phyloP scores from a whole-genome alignment of 2,888 invertebrate species.

The Glomeris marginata region DNA sequence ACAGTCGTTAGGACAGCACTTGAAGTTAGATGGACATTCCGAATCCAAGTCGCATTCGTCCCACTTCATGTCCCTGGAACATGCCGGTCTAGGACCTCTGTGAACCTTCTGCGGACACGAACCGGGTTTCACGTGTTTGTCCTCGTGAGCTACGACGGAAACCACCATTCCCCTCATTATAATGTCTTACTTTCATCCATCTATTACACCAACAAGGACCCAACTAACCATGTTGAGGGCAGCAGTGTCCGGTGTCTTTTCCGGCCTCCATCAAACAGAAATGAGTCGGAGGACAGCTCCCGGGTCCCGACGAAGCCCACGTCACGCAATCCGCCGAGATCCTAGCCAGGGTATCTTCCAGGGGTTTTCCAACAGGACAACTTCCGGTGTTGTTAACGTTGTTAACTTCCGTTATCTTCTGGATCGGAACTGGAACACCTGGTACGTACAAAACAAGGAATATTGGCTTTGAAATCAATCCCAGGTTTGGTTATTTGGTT shows the following conservation, averaged over 20 bases:
- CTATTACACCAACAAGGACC: too few species aligned
- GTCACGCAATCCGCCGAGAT: conserved; percentile 23
- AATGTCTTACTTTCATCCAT: too few species aligned
- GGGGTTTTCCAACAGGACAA: conserved; percentile 24
- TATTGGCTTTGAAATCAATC: background rate
- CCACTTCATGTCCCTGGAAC: too few species aligned
- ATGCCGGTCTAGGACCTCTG: too few species aligned
- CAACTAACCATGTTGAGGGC: conserved; percentile 36
- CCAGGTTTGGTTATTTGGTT: background rate
- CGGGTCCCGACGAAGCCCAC: too few species aligned
- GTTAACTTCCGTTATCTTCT: too few species aligned
- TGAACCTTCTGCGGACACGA: too few species aligned
- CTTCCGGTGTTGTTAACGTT: too few species aligned
- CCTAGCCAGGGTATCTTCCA: conserved; percentile 21
- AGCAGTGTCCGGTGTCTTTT: conserved; percentile 52
- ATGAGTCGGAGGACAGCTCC: conserved; percentile 23
- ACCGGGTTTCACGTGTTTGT: conserved; percentile 43
- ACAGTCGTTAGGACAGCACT: conserved; percentile 8
- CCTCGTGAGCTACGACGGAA: too few species aligned
- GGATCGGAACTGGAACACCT: conserved; percentile 3
- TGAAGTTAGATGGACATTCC: conserved; percentile 4
- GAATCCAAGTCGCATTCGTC: conserved; percentile 3
- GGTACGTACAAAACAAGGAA: too few species aligned
- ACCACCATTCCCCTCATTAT: background rate
- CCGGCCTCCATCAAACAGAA: conserved; percentile 30